A percentile compares a stretch with the other conserved stretches of the same genome.
Evolutionary conservation across 2,113 vertebrate species (phyloP).

Genomic region (Perognathus longimembris): DNA sequence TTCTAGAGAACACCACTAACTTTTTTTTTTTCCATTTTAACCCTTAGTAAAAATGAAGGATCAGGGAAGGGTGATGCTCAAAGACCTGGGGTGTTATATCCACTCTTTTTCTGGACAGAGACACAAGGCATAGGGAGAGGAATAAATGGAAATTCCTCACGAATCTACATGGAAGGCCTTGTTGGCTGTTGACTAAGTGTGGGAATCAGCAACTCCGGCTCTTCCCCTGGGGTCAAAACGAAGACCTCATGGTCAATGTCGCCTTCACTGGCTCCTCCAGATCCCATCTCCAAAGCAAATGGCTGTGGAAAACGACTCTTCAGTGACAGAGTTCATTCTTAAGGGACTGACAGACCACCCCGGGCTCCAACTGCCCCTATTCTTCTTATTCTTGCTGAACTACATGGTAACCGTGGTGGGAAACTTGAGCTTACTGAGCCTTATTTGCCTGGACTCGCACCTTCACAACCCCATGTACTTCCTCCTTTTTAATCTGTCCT

Average conservation of each 20-base stretch:
- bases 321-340: conserved; percentile 42
- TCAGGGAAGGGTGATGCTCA: not conserved
- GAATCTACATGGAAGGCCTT: not conserved
- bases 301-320: not conserved
- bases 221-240: rapidly evolving
- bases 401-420: not conserved
- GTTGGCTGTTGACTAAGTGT: not conserved
- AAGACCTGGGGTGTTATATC: not conserved
- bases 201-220: not conserved
- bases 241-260: not conserved
- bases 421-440: conserved; percentile 47
- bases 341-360: conserved; percentile 36
- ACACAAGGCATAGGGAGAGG: not conserved
- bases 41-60: not conserved
- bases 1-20: not conserved
- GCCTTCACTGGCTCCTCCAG: not conserved
- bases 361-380: conserved; percentile 14
- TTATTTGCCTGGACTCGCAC: conserved; percentile 34
- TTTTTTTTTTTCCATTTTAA: not conserved
- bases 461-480: conserved; percentile 60
- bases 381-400: conserved; percentile 44
- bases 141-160: not conserved
- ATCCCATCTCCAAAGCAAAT: not conserved
- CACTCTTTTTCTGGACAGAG: not conserved
- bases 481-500: conserved; percentile 57